Conservation (phyloP, 2,113 vertebrate genomes). For the Actenoides hombroni region DNA sequence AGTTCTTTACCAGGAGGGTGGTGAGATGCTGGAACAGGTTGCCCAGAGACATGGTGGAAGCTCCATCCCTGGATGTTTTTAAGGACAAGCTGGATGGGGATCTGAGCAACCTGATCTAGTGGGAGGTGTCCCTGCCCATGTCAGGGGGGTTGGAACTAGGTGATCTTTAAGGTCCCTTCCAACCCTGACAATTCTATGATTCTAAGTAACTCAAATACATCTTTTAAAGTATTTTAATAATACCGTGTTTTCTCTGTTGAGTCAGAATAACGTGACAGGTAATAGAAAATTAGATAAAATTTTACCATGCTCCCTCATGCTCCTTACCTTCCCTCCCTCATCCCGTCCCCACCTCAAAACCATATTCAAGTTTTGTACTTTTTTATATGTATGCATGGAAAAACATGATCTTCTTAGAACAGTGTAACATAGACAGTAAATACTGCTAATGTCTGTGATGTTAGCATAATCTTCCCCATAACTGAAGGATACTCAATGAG, state of each 20-base stretch:
- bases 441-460: not conserved
- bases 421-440: not conserved
- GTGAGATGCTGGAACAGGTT: no score
- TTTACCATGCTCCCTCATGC: not conserved
- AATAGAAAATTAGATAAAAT: not conserved
- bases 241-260: not conserved
- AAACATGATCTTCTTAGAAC: not conserved
- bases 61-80: no score
- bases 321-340: fast-evolving
- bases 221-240: not conserved
- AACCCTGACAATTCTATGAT: no score
- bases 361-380: not conserved
- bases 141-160: no score
- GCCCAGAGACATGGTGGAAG: no score
- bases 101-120: no score
- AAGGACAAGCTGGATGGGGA: no score
- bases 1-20: no score
- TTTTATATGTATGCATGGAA: not conserved
- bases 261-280: not conserved
- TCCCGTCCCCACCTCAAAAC: fast-evolving
- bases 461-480: not conserved
- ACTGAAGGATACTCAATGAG: not conserved
- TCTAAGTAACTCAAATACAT: not conserved
- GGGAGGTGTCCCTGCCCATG: no score
- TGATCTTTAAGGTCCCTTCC: no score